Evolutionary conservation across 2,888 invertebrate species (phyloP), one percentile per base, ranked within the genome.

Genomic region (Hypomecis atomaria): DNA sequence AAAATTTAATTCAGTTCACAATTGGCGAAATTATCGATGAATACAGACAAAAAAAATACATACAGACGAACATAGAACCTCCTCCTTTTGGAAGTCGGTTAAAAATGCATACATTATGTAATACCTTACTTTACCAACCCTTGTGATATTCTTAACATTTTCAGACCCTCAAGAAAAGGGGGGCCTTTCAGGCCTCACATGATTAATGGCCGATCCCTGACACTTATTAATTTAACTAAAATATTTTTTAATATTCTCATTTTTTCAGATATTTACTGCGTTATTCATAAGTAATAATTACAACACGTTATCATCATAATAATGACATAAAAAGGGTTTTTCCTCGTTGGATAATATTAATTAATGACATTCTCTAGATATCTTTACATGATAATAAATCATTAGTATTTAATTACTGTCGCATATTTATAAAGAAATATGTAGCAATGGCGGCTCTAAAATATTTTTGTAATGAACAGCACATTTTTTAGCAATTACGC

Each of bases 391-490:
- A 48, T 13, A 11, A 62, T 49, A 49, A 48, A 55, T 56, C 44
- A 62, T 49, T 33, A 10, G 40, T 34, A 49, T 43, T 62, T 49
- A 57, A 62, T 62, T 50, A 8, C 40, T 40, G 47, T 45, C 50
- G 52, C 62, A 62, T 62, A 40, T 42, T 62, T 57, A 37, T 40
- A 23, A 11, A 52, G 34, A 48, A 49, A 42, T 43, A 13, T 36
- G 40, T 59, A 55, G 48, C 34, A 59, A 53, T 65, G 40, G 45
- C 43, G 61, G 60, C 64, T 59, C 64, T 67, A 23, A 68, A 65
- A 65, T 65, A 54, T 52, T 62, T 55, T 5, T 7, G 34, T n/a
- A 47, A 47, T 48, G 8, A 48, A 13, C 8, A 48, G 33, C 11
- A 43, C n/a, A 37, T 8, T 7, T 4, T 6, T 47, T 9, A 10